Percentiles rank a stretch among this genome's conserved stretches.
These are phyloP conservation scores for Sanderia malayensis DNA, from an alignment of 30 jellyfish, hydroid and myxozoan genomes.

Conservation along the genomic window DNA sequence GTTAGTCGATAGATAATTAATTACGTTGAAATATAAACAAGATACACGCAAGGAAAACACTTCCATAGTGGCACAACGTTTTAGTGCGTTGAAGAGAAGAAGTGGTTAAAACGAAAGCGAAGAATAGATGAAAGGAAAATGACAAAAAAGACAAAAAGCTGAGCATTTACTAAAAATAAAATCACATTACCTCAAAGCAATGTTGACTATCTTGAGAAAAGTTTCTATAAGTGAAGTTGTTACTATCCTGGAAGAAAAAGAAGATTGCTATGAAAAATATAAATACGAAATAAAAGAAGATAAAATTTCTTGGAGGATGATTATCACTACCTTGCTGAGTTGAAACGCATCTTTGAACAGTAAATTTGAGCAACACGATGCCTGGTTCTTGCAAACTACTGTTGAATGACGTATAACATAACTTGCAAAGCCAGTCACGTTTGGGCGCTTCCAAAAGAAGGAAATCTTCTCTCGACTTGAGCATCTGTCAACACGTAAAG, in stretches of 20 bases:
- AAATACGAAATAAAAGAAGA: too few relatives aligned
- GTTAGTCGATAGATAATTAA: too few relatives aligned
- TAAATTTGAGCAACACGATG: neutral
- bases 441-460: neutral
- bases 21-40: too few relatives aligned
- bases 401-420: neutral
- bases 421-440: neutral
- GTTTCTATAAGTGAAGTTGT: neutral
- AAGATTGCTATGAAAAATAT: too few relatives aligned
- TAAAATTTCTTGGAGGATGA: too few relatives aligned
- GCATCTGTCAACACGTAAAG: neutral
- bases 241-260: constrained; percentile 6
- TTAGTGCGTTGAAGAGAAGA: too few relatives aligned
- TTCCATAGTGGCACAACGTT: too few relatives aligned
- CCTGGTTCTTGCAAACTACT: neutral
- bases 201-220: constrained; percentile 7
- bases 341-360: neutral
- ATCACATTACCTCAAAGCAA: constrained; percentile 37
- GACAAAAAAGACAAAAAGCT: too few relatives aligned
- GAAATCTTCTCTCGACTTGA: neutral
- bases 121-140: too few relatives aligned
- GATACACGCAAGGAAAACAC: too few relatives aligned
- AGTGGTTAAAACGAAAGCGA: too few relatives aligned
- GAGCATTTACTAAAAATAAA: too few relatives aligned
- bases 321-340: neutral